phyloP scores from a whole-genome alignment of 2,797 vertebrate genomes.

The Gambelia wislizenii region DNA sequence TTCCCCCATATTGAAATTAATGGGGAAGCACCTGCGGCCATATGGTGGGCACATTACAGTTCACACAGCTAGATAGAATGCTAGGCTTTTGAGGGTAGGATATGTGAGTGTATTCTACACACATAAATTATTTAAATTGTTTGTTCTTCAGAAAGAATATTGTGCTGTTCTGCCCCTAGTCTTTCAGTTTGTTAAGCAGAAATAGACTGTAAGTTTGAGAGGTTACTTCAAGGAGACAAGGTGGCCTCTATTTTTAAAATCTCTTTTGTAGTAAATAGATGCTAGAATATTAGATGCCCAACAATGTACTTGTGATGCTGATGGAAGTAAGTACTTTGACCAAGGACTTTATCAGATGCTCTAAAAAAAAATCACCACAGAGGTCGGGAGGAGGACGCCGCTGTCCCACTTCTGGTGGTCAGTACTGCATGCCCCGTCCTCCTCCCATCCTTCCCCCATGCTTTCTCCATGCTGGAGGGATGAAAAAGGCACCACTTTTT shows the following conservation, averaged over 20 bases:
- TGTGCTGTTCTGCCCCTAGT: neutral
- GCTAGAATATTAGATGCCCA: neutral
- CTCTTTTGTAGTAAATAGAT: neutral
- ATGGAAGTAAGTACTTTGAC: neutral
- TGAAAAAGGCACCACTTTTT: too few relatives aligned
- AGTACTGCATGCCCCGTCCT: too few relatives aligned
- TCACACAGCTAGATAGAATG: neutral
- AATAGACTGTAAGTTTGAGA: neutral
- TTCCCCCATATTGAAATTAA: conserved; percentile 1
- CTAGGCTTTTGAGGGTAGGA: neutral
- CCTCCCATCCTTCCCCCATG: too few relatives aligned
- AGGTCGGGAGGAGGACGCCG: too few relatives aligned
- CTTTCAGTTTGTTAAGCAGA: neutral
- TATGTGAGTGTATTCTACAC: neutral
- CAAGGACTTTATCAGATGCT: too few relatives aligned
- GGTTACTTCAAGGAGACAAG: neutral
- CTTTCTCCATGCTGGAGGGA: too few relatives aligned
- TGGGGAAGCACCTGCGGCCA: neutral
- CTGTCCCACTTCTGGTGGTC: too few relatives aligned
- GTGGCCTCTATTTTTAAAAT: neutral
- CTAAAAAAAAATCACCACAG: too few relatives aligned
- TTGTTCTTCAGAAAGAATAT: neutral
- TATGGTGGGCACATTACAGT: neutral
- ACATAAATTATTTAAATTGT: neutral
- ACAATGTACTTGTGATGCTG: neutral